Base-by-base conservation (phyloP, 2,888 invertebrate species). In the Orthosia gothica region DNA sequence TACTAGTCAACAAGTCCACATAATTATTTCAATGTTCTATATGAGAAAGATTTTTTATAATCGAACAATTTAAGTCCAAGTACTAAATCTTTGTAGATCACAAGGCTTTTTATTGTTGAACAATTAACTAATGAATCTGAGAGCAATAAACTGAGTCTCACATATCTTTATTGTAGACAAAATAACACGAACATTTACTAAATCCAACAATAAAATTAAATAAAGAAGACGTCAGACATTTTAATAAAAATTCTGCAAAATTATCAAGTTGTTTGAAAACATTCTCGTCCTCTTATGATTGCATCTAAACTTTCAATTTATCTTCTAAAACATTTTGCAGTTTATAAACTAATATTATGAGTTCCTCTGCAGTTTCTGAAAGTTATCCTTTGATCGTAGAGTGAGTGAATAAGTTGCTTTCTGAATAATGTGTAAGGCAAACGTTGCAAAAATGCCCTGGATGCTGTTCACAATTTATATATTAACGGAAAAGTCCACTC, bases 331-430 rank as follows among this genome's bases (percentile, higher is more conserved):
- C 57, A 82, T 65, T 49, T 15, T 76, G 49, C n/a, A 57, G 26
- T 76, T 55, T 5, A 54, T 45, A 55, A 79, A 79, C 54, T 65
- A 71, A 71, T 67, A 63, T 20, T 64, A 57, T 23, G 23, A 77
- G 64, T 59, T 70, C 12, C 26, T 40, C 52, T 50, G 40, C 57
- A 58, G 67, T 83, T 50, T 64, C 26, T 45, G 13, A 59, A 79
- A 79, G 55, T 80, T 82, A 59, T 69, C 13, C 66, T 78, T 73
- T 76, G 64, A 73, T 74, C 32, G 26, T 3, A 61, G 62, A 23
- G n/a, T 18, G 57, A 49, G 40, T 50, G 58, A 74, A 52, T 59
- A 20, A 47, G 65, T 69, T 68, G 16, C 26, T 63, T 58, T 67
- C 11, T 63, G 65, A 65, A 65, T 47, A 63, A 58, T 54, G 47